Conservation (phyloP, 2,113 vertebrate species). For the Limnothrissa miodon region DNA sequence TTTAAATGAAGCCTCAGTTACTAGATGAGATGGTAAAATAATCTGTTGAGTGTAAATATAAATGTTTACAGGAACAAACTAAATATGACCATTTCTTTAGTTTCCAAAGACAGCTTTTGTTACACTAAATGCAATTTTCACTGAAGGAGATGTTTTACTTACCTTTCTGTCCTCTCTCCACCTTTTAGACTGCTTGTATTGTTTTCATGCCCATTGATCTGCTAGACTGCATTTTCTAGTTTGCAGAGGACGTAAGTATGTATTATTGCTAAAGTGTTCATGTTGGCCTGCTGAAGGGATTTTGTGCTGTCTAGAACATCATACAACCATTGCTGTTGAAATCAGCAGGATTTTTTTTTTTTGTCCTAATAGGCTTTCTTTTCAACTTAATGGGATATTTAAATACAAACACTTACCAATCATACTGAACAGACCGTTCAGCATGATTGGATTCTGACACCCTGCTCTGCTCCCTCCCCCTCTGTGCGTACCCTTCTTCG, state of each 20-base stretch:
- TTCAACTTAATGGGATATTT: too few relatives aligned
- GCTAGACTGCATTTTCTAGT: background rate
- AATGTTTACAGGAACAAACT: background rate
- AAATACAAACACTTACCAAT: too few relatives aligned
- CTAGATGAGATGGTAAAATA: background rate
- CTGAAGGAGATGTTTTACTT: background rate
- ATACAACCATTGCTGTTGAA: background rate
- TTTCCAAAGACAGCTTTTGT: background rate
- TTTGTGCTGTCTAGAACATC: background rate
- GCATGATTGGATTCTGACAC: too few relatives aligned
- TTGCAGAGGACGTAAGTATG: background rate
- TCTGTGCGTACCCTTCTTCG: too few relatives aligned
- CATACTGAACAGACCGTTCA: too few relatives aligned
- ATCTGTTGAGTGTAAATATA: background rate
- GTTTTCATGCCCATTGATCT: slow-evolving; percentile 8
- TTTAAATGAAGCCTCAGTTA: background rate
- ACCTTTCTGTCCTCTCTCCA: background rate
- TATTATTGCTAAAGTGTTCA: background rate
- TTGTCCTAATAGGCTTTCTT: background rate
- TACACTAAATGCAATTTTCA: background rate
- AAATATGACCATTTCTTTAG: background rate
- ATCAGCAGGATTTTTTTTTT: background rate
- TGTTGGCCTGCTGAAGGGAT: background rate
- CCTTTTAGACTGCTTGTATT: background rate
- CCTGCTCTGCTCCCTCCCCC: too few relatives aligned